Evolutionary conservation across 1,140 invertebrate species (phyloP), one percentile per base, ranked within the genome.

Genomic region (Diachasmimorpha longicaudata): DNA sequence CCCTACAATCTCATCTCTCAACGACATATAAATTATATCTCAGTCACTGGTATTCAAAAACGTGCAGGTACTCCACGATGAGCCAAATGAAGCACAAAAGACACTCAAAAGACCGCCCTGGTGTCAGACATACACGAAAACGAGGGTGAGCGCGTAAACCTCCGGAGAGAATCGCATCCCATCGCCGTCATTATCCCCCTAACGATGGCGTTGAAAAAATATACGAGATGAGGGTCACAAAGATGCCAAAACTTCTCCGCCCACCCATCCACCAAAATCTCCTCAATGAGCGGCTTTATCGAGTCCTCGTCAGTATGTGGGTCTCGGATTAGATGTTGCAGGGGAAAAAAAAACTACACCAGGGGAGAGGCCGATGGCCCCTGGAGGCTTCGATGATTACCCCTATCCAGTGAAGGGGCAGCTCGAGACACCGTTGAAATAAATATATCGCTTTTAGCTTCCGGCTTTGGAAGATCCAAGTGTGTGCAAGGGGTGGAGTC

Each of bases 241-340:
- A 44, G 42, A 39, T 73, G 71, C 37, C 72, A 66, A 39, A 31
- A 37, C 31, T 46, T 46, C 37, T 42, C 19, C 72, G 55, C 72
- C 36, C 44, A 19, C 21, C 66, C 39, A 39, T 44, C 21, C 58
- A 67, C 55, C 13, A 42, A 42, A 42, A 42, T 42, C 71, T 21
- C 37, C 37, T n/a, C 36, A 69, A 46, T 48, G 39, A 46, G 37
- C 67, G 36, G 67, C 69, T 70, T 48, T 70, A 70, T 70, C 69
- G 14, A 48, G n/a, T 46, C 23, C 42, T 48, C 25, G 44, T 74
- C 21, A 80, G 69, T 79, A 72, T 36, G 78, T 81, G 81, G 73
- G 77, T 73, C 79, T 78, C 55, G 82, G 82, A 85, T 85, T 85
- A 85, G 81, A 58, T 75, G 76, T 69, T 77, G 74, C 21, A 46